Conservation (phyloP, 2,888 invertebrate genomes). For the Steinernema hermaphroditum region DNA sequence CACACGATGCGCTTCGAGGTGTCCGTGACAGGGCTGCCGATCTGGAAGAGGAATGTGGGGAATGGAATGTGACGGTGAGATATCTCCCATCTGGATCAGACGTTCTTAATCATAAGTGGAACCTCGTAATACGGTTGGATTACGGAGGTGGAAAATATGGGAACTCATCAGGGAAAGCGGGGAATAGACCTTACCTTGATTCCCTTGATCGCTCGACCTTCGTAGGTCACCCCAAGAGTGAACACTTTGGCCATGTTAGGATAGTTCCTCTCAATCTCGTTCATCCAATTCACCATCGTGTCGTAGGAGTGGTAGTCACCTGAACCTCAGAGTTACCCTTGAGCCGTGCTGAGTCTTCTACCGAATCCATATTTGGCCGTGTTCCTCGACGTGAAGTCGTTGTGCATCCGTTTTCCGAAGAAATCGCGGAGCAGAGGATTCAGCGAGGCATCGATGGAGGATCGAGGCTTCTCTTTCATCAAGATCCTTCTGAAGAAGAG, state of each 20-base stretch:
- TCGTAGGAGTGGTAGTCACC: constrained; percentile 64
- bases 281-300: constrained; percentile 60
- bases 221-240: constrained; percentile 59
- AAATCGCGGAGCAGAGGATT: constrained; percentile 43
- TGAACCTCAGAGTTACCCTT: constrained; percentile 34
- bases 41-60: constrained; percentile 41
- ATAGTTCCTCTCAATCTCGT: constrained; percentile 59
- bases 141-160: background rate
- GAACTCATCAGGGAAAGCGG: background rate
- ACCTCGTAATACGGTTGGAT: no score
- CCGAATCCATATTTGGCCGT: constrained; percentile 49
- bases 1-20: constrained; percentile 57
- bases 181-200: constrained; percentile 48
- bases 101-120: no score
- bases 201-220: constrained; percentile 59
- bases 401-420: constrained; percentile 47
- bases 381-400: constrained; percentile 41
- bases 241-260: constrained; percentile 59
- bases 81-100: no score
- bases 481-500: constrained; percentile 52
- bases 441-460: background rate
- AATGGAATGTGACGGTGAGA: no score
- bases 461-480: constrained; percentile 50
- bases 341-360: background rate
- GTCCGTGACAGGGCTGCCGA: constrained; percentile 54